A percentile compares a stretch with the other conserved stretches of the same genome.
These are phyloP conservation scores for Lophius americanus DNA, from an alignment of 2,797 vertebrate species.

Conservation along the genomic window DNA sequence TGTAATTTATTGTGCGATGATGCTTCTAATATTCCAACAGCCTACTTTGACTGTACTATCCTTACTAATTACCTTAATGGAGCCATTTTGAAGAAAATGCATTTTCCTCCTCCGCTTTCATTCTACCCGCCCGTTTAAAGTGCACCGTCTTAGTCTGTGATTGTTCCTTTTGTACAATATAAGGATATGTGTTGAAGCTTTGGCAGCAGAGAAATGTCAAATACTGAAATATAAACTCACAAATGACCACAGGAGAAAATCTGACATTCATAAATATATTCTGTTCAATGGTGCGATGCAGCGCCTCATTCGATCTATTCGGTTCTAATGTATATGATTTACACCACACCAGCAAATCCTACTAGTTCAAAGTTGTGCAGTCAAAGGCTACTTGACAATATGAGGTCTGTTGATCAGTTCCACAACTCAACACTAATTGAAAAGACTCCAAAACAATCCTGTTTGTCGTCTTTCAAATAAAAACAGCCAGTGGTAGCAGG, in stretches of 20 bases:
- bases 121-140: background rate
- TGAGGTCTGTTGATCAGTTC: slow-evolving; percentile 13
- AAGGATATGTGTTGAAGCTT: slow-evolving; percentile 36
- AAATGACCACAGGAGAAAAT: slow-evolving; percentile 4
- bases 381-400: background rate
- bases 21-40: background rate
- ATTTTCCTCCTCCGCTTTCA: background rate
- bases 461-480: slow-evolving; percentile 33
- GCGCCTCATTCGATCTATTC: background rate
- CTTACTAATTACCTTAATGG: background rate
- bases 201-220: slow-evolving; percentile 40
- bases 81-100: background rate
- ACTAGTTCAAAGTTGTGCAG: background rate
- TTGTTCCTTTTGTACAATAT: slow-evolving; percentile 16
- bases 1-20: slow-evolving; percentile 12
- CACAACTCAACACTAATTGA: background rate
- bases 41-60: background rate
- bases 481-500: slow-evolving; percentile 20
- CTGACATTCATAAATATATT: slow-evolving; percentile 3
- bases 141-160: background rate
- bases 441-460: slow-evolving; percentile 13
- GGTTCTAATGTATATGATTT: background rate
- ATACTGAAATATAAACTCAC: background rate
- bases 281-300: background rate
- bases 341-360: background rate